Base-by-base conservation (phyloP, 2,888 invertebrate species). In the Dicycla oo region DNA sequence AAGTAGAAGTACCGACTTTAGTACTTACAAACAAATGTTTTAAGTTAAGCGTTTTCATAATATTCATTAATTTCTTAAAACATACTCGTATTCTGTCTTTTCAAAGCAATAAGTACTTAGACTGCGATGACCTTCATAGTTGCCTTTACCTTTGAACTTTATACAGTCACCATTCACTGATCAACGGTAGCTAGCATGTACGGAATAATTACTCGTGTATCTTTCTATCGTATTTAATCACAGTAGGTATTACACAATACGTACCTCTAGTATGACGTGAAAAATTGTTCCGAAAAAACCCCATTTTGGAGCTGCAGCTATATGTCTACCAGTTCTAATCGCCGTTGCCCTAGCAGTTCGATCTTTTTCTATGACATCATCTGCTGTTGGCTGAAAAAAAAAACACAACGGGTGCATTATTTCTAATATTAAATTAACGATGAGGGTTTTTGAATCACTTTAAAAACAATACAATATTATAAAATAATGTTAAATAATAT, bases 271-370 rank as follows among this genome's bases (percentile, higher is more conserved):
- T 81, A 96, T 94, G 60, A 96, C 91, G 83, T 94, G 91, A 78
- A 95, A 95, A 82, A 96, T 93, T 1, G 96, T 96, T 68, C 96
- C 96, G 73, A 96, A 96, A 84, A 96, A 96, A 7, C 96, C 96
- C 90, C 92, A 92, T 86, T 95, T 93, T 23, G 93, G 94, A 73
- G 93, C 89, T 23, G 86, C 85, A 18, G 93, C 92, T 30, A 93
- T 88, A 65, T 87, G 88, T 85, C 91, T 91, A 64, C 93, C 92
- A 43, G 91, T 82, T 88, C 89, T 93, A 57, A 91, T 78, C 51
- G 92, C 87, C 7, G 91, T 83, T 83, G 93, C 93, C 73, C 96
- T 88, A 73, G 89, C 85, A 51, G 86, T 83, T 54, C 93, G 92
- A 78, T 95, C 96, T 80, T 90, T 94, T 65, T 90, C 91, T 81